These are phyloP conservation scores for Sebastes taczanowskii DNA, from an alignment of 2,797 vertebrate genomes.

Conservation along the genomic window DNA sequence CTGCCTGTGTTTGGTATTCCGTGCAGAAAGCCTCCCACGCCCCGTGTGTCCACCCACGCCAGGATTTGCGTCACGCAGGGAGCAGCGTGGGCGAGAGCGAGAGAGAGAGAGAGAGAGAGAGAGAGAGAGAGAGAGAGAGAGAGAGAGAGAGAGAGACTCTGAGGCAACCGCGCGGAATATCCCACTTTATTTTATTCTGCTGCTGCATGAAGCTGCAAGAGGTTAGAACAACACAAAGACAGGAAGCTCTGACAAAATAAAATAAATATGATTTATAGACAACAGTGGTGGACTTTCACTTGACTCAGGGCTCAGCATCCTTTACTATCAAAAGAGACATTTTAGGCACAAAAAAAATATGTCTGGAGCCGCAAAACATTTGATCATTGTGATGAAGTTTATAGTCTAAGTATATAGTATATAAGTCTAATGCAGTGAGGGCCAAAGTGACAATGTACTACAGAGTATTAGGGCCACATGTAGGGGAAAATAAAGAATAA, in stretches of 20 bases:
- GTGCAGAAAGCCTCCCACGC: slow-evolving; percentile 85
- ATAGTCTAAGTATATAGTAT: too few species aligned
- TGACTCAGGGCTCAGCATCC: too few species aligned
- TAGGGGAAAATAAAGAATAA: too few species aligned
- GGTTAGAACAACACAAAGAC: background rate
- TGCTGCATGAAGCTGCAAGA: slow-evolving; percentile 30
- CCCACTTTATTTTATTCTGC: slow-evolving; percentile 76
- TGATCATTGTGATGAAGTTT: too few species aligned
- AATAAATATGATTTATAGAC: slow-evolving; percentile 5
- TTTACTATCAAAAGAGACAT: too few species aligned
- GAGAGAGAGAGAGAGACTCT: slow-evolving; percentile 22
- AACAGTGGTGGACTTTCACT: background rate
- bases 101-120: slow-evolving; percentile 54
- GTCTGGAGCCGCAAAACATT: too few species aligned
- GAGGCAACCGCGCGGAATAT: slow-evolving; percentile 84
- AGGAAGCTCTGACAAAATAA: slow-evolving; percentile 51
- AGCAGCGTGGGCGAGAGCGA: slow-evolving; percentile 85
- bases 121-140: slow-evolving; percentile 3
- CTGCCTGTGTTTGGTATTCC: slow-evolving; percentile 83
- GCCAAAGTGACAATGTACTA: accelerated
- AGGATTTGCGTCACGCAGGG: slow-evolving; percentile 90
- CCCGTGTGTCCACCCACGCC: slow-evolving; percentile 86
- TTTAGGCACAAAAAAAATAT: too few species aligned
- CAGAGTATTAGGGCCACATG: too few species aligned
- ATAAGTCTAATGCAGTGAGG: too few species aligned